Conservation (phyloP, 2,888 invertebrate genomes). For the Drosophila parthenogenetica region DNA sequence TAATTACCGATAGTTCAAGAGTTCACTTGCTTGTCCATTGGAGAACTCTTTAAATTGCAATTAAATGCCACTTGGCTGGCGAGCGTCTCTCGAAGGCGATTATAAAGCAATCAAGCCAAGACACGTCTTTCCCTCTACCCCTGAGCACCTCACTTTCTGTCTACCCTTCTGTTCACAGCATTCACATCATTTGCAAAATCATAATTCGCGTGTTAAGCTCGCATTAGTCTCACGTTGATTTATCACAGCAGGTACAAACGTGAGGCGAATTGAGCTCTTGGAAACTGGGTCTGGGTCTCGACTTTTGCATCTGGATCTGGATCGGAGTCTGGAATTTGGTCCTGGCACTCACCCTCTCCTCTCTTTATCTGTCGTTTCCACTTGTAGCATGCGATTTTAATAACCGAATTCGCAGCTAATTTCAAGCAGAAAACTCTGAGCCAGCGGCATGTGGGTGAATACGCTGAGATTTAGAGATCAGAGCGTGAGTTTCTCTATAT, state of each 20-base stretch:
- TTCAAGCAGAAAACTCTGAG: constrained; percentile 57
- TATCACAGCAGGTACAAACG: constrained; percentile 77
- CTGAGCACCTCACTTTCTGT: neutral
- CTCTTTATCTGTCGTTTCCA: constrained; percentile 6
- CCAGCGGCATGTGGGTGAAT: constrained; percentile 63
- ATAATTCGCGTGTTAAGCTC: constrained; percentile 83
- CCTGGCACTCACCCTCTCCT: constrained; percentile 6
- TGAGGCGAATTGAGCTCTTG: constrained; percentile 27
- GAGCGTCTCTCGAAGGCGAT: constrained; percentile 49
- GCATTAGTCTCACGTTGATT: constrained; percentile 84
- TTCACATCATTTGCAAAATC: constrained; percentile 80
- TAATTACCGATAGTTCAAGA: constrained; percentile 74
- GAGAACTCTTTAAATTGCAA: constrained; percentile 71
- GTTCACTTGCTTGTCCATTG: constrained; percentile 51
- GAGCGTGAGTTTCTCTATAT: constrained; percentile 30
- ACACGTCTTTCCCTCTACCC: constrained; percentile 12
- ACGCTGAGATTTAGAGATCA: constrained; percentile 40
- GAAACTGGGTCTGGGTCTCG: constrained; percentile 73
- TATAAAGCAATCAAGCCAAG: constrained; percentile 74
- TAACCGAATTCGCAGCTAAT: constrained; percentile 77
- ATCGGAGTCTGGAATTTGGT: constrained; percentile 17
- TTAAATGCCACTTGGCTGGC: constrained; percentile 63
- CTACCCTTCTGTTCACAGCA: constrained; percentile 12
- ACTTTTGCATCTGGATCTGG: constrained; percentile 18
- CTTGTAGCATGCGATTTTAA: constrained; percentile 59